Conservation (phyloP, 2,888 invertebrate genomes). For the Cephonodes hylas region DNA sequence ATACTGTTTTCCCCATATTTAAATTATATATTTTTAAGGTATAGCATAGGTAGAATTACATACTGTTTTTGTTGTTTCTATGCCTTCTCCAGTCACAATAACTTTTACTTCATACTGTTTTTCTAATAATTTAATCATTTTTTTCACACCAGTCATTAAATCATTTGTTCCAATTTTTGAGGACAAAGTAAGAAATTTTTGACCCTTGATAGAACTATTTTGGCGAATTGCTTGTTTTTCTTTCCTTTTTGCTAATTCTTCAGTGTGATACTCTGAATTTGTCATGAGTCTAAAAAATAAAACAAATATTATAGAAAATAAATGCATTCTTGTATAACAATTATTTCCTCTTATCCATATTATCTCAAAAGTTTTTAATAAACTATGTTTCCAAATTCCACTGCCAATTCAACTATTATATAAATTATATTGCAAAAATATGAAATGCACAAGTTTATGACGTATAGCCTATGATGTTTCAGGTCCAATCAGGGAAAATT, state of each 20-base stretch:
- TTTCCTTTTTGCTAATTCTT: constrained; percentile 80
- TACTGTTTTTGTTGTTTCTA: constrained; percentile 41
- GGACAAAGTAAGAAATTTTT: constrained; percentile 83
- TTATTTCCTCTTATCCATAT: too few species aligned
- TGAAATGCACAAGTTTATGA: too few species aligned
- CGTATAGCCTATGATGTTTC: too few species aligned
- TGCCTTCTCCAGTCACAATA: constrained; percentile 75
- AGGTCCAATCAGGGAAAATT: too few species aligned
- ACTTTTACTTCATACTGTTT: constrained; percentile 85
- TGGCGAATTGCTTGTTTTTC: constrained; percentile 67
- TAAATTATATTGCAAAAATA: too few species aligned
- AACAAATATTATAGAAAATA: not conserved
- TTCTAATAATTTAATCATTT: constrained; percentile 84
- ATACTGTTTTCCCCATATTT: not conserved
- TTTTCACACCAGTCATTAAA: constrained; percentile 82
- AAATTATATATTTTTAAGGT: not conserved
- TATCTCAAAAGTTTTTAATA: too few species aligned
- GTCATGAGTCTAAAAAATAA: constrained; percentile 79
- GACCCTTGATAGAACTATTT: constrained; percentile 75
- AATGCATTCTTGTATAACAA: too few species aligned
- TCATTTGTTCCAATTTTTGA: constrained; percentile 84
- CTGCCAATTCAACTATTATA: too few species aligned
- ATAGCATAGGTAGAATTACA: not conserved
- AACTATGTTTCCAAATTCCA: too few species aligned
- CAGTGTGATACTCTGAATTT: constrained; percentile 82